Base-by-base conservation (phyloP, 92 coral and sea anemone species). In the Paramuricea clavata region DNA sequence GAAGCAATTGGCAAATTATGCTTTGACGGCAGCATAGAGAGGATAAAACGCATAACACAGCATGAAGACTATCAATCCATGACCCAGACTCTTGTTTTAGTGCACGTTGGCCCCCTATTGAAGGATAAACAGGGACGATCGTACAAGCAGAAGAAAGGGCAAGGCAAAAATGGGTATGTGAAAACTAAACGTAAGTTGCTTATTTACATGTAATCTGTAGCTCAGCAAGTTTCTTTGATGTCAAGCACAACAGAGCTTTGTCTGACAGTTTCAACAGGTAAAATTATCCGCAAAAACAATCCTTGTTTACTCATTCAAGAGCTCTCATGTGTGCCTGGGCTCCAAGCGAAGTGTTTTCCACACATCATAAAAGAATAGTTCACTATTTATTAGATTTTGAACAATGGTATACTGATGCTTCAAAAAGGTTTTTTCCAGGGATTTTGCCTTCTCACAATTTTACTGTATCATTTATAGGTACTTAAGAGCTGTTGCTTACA, bases 101-200 rank as follows among this genome's bases (percentile, higher is more conserved):
- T 34, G 13, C 41, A 33, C 13, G 56, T 72, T 72, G 78, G 78
- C 16, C 78, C 78, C 34, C 56, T 72, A 35, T 42, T 72, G 54
- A 72, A 41, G 22, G 78, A 72, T 23, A 34, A 22, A 22, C 41
- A 72, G 16, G 78, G 78, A 31, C 9, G 78, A 25, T 41, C 78
- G 10, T 72, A 54, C 62, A 54, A 54, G 27, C 62, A 54, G 19
- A 54, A 54, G 62, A 54, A 21, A 19, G 62, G 11, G 23, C 27
- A 54, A 54, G 62, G 62, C 23, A 54, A 21, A 54, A 54, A 54
- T 54, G 62, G 27, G 62, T 54, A 54, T 54, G 62, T 54, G 19
- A 54, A 54, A 54, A 47, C 19, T 47, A 47, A 12, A 2, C 2
- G 62, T 54, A 10, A 10, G 17, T 54, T 10, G 10, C 4, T 10